Percentiles rank a stretch among this genome's conserved stretches.
phyloP scores from a whole-genome alignment of 2,797 vertebrate genomes.

The Momotus momota region DNA sequence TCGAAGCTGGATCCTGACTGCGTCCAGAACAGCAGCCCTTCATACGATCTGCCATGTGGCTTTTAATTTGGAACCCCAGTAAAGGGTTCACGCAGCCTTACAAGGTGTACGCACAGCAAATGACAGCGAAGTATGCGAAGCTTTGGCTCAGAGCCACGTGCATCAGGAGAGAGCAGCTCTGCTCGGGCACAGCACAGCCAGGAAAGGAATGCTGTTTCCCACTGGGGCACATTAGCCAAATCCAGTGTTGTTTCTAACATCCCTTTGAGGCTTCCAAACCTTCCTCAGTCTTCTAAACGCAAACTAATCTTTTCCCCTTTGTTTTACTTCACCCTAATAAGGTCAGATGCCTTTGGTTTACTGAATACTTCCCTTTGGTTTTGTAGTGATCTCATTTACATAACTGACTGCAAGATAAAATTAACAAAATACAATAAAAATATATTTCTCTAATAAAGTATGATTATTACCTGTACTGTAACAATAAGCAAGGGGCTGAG shows the following conservation, averaged over 20 bases:
- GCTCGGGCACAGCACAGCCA: neutral
- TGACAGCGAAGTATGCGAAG: neutral
- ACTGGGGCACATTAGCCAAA: neutral
- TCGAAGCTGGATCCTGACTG: neutral
- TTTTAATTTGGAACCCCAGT: neutral
- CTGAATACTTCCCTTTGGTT: neutral
- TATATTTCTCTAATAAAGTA: neutral
- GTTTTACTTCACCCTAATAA: neutral
- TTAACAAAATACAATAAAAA: neutral
- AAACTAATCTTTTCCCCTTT: neutral
- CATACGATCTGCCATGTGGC: fast-evolving
- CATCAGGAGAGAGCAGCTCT: neutral
- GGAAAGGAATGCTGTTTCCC: neutral
- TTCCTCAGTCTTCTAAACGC: neutral
- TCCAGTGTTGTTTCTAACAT: neutral
- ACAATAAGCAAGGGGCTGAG: neutral
- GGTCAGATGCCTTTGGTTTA: neutral
- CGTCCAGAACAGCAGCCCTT: neutral
- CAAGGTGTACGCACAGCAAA: neutral
- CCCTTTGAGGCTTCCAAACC: neutral
- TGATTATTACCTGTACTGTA: neutral
- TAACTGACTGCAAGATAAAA: neutral
- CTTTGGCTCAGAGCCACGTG: fast-evolving
- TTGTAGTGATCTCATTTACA: neutral
- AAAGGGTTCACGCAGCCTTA: neutral